Evolutionary conservation across 2,888 invertebrate genomes (phyloP).

Genomic region (Pyralis farinalis): DNA sequence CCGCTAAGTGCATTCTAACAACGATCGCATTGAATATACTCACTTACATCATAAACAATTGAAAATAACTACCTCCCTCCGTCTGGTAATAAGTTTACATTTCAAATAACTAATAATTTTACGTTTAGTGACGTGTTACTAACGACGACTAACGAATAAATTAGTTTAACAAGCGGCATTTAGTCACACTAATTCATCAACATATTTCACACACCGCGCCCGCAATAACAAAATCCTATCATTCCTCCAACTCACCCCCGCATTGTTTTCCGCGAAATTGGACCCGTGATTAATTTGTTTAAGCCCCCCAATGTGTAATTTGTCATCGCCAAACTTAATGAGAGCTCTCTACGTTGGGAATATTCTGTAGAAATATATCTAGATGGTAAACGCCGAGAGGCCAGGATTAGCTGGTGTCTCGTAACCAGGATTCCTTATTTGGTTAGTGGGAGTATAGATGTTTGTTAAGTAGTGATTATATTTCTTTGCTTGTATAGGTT

Average conservation of each 20-base stretch:
- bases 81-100: too few species aligned
- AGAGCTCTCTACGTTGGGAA: constrained; percentile 23
- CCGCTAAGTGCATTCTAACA: too few species aligned
- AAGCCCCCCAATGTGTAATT: constrained; percentile 68
- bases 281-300: constrained; percentile 74
- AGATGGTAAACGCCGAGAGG: not conserved
- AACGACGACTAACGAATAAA: not conserved
- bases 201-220: constrained; percentile 3
- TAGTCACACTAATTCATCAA: not conserved
- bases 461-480: not conserved
- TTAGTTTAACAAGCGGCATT: not conserved
- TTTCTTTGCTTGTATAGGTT: not conserved
- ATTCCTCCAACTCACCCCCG: constrained; percentile 45
- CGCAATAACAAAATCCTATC: constrained; percentile 49
- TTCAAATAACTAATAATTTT: too few species aligned
- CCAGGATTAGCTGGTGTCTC: not conserved
- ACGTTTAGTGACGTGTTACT: too few species aligned
- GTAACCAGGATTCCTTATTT: not conserved
- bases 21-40: too few species aligned
- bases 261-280: constrained; percentile 77
- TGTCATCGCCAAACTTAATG: constrained; percentile 46
- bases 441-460: not conserved
- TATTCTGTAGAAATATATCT: not conserved
- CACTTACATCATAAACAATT: too few species aligned
- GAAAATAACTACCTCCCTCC: too few species aligned